phyloP scores from a whole-genome alignment of 2,113 vertebrate species.

The Amblyopsis rosae region DNA sequence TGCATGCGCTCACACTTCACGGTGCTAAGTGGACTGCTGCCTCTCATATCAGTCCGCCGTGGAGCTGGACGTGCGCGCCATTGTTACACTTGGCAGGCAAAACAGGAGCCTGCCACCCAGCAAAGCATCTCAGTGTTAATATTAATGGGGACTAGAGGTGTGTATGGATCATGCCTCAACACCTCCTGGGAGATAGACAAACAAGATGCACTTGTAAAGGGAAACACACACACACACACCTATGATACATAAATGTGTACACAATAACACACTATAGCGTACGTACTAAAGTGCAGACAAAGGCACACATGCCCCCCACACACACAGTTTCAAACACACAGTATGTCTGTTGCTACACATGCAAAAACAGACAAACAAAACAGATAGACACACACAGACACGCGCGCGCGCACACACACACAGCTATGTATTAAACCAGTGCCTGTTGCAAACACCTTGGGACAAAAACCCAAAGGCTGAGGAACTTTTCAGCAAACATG shows the following conservation, averaged over 20 bases:
- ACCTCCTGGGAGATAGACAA: conserved; percentile 26
- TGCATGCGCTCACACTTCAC: conserved; percentile 55
- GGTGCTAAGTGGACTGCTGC: conserved; percentile 46
- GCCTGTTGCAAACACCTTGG: conserved; percentile 8
- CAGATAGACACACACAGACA: background rate
- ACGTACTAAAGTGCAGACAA: background rate
- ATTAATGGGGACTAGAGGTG: conserved; percentile 46
- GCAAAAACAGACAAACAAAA: conserved; percentile 3
- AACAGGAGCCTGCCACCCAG: conserved; percentile 27
- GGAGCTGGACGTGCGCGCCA: conserved; percentile 47
- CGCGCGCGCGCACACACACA: background rate
- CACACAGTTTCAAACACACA: conserved; percentile 7
- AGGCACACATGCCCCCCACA: background rate
- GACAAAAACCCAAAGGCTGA: background rate
- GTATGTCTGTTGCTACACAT: background rate
- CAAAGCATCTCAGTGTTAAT: conserved; percentile 56
- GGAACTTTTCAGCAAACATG: background rate
- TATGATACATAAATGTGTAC: background rate
- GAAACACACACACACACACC: conserved; percentile 1
- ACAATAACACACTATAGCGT: background rate
- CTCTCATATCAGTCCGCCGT: conserved; percentile 46
- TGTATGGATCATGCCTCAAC: conserved; percentile 38
- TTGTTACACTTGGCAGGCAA: conserved; percentile 47
- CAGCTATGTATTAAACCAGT: conserved; percentile 7
- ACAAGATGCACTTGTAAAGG: conserved; percentile 34